Conservation (phyloP, 1,140 invertebrate species). For the Ooceraea biroi region DNA sequence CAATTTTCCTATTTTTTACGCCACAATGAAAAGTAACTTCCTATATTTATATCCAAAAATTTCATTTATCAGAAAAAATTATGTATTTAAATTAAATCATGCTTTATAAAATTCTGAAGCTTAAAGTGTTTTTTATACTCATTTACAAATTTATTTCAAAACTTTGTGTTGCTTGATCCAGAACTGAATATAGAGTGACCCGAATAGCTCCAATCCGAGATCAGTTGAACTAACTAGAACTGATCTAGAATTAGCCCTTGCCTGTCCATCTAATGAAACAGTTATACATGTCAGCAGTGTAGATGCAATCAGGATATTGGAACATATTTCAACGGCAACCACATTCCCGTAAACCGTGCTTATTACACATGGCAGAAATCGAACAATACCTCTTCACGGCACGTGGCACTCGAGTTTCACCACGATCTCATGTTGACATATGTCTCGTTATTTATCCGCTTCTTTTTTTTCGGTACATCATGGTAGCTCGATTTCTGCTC, state of each 20-base stretch:
- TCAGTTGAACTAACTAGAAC: not conserved
- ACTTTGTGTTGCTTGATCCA: not conserved
- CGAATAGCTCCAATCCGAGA: not conserved
- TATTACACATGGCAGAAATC: slow-evolving; percentile 10
- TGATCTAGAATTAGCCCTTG: not conserved
- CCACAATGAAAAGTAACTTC: not conserved
- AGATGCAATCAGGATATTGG: slow-evolving; percentile 11
- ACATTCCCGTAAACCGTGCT: not conserved
- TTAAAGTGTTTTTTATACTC: not conserved
- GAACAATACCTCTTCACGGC: not conserved
- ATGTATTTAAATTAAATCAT: slow-evolving; percentile 20
- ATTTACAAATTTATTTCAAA: no score
- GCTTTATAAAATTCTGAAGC: not conserved
- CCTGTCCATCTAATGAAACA: not conserved
- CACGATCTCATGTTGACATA: not conserved
- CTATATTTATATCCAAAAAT: not conserved
- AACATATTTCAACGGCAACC: not conserved
- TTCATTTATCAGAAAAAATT: not conserved
- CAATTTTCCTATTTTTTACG: not conserved
- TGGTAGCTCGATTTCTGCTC: not conserved
- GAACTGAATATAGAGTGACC: not conserved
- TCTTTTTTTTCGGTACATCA: not conserved
- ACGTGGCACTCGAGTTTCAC: slow-evolving; percentile 6
- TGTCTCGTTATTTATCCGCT: slow-evolving; percentile 1
- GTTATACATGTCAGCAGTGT: not conserved